phyloP scores from a whole-genome alignment of 2,113 vertebrate genomes.

The Acanthisitta chloris region DNA sequence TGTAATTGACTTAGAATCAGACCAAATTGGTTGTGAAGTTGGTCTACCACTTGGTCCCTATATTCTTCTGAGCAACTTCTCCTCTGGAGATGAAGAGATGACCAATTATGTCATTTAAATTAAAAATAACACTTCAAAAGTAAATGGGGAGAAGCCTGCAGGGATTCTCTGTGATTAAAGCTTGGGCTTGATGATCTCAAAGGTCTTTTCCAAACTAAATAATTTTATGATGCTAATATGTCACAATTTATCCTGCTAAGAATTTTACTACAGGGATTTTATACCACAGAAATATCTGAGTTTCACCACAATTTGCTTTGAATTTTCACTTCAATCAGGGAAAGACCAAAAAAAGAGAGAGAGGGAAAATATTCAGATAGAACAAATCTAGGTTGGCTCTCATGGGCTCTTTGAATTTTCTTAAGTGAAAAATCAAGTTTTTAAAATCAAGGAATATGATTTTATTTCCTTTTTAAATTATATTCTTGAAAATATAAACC shows the following conservation, averaged over 20 bases:
- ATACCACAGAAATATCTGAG: not conserved
- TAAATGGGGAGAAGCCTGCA: constrained; percentile 1
- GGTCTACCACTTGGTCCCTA: not conserved
- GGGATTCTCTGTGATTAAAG: not conserved
- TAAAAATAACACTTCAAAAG: not conserved
- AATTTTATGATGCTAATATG: not conserved
- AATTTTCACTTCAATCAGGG: not conserved
- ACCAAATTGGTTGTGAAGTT: not conserved
- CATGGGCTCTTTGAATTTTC: not conserved
- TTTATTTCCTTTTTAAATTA: not conserved
- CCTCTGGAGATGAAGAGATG: not conserved
- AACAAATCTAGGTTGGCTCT: not conserved
- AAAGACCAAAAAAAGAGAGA: not conserved
- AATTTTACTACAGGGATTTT: not conserved
- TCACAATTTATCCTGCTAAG: not conserved
- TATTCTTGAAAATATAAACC: not conserved
- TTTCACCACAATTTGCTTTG: not conserved
- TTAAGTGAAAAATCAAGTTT: not conserved
- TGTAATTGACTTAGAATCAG: not conserved
- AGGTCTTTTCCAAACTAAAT: not conserved
- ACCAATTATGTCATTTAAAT: not conserved
- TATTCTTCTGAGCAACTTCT: not conserved
- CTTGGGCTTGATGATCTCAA: too few relatives aligned
- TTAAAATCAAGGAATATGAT: not conserved
- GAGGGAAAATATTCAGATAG: not conserved